Base-by-base conservation (phyloP, 2,888 invertebrate genomes). In the Cataglyphis altisquamis region DNA sequence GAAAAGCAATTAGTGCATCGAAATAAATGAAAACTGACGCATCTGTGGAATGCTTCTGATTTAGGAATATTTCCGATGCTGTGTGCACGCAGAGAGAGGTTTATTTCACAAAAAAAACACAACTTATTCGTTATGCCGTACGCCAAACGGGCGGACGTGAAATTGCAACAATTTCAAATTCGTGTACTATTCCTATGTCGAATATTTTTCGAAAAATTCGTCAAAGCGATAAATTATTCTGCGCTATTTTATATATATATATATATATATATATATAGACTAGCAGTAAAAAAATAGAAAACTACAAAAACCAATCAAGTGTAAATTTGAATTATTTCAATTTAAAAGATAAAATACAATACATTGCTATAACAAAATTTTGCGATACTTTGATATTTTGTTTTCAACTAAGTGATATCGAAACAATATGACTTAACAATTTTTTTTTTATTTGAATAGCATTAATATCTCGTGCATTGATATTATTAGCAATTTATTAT, bases 181-280 rank as follows among this genome's bases (percentile, higher is more conserved):
- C 63, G 63, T 29, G 39, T 57, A 57, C 78, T 78, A 72, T 72
- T 48, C 45, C 60, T 45, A 68, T 48, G 48, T 25, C n/a, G 78
- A 73, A 72, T 80, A 73, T 80, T 80, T 80, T 80, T 36, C 25
- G 60, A 80, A 57, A 80, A 80, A 80, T 80, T 73, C 45, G 73
- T 80, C 78, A 80, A 80, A 80, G 78, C 78, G 45, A 72, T 70
- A 39, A 80, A 80, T 80, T 80, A 80, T 73, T 73, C 36, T 36
- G 45, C 60, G 1, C n/a, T 18, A 32, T 48, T 80, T 72, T 21
- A 45, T 60, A 21, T 25, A 25, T 25, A 25, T 25, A 25, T 25
- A 25, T 25, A 25, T 25, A 25, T 25, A 25, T 25, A 1, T 25
- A 25, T 60, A 21, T 41, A 60, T 36, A 60, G 12, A 18, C 29